Base-by-base conservation (phyloP, 2,797 vertebrate genomes). In the Cossypha niveicapilla region DNA sequence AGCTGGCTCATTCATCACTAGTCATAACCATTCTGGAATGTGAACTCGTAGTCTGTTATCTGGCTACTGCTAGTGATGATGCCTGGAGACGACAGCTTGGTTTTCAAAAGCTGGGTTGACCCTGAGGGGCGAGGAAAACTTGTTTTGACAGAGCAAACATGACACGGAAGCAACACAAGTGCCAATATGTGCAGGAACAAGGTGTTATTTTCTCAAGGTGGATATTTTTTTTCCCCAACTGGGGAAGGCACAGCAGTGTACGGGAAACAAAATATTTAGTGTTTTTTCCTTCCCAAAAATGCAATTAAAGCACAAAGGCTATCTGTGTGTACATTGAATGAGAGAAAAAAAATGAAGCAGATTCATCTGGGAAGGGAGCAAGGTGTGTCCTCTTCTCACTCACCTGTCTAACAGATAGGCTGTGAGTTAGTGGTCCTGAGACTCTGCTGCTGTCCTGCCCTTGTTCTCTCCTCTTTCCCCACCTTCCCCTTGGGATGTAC, bases 91-190 rank as follows among this genome's bases (percentile, higher is more conserved):
- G 92, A 96, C 96, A 96, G 96, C 92, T 96, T 77, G 83, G 75
- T 96, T 96, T 97, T 95, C 95, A 95, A 96, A 97, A 95, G 90
- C 44, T 80, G 51, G 66, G 84, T 84, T 96, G 97, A 96, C 94
- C 94, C 94, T 32, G 8, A 82, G 90, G 96, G 96, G 79, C 2
- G 71, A 92, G 91, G 92, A 87, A 93, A 94, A 93, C 96, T 97
- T 96, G 95, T 97, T 97, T 94, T 94, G 96, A 96, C 92, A 89
- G 67, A 88, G 65, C 84, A 86, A 79, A 92, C 81, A 86, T 84
- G 88, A 92, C 37, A 45, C 47, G 85, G 92, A 94, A 92, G 88
- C 92, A 86, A 75, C 32, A 35, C 53, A 47, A 90, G 82, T 84
- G 92, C 87, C 95, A 89, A 35, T 48, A 68, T 45, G 57, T 92